Evolutionary conservation across 2,113 vertebrate genomes (phyloP).

Genomic region (Galemys pyrenaicus): DNA sequence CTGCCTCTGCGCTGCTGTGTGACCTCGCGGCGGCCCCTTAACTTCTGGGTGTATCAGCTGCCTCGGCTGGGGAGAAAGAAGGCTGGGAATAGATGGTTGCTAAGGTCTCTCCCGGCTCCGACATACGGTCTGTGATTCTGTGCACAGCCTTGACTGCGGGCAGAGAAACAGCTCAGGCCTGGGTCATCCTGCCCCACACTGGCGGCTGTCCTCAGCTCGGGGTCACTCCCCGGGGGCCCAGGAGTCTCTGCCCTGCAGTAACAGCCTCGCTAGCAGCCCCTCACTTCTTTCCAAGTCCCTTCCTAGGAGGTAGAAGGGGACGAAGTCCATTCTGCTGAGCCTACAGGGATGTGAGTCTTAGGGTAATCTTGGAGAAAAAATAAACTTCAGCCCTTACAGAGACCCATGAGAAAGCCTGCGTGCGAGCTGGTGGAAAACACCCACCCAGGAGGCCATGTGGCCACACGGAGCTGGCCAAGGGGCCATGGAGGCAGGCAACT

Average conservation of each 20-base stretch:
- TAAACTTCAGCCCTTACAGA: slow-evolving; percentile 62
- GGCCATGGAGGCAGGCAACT: slow-evolving; percentile 26
- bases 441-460: slow-evolving; percentile 20
- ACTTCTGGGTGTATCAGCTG: slow-evolving; percentile 59
- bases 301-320: slow-evolving; percentile 43
- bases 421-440: slow-evolving; percentile 60
- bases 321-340: slow-evolving; percentile 59
- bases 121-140: not conserved
- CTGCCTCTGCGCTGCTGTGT: not conserved
- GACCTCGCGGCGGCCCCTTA: slow-evolving; percentile 55
- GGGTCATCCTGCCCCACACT: slow-evolving; percentile 5
- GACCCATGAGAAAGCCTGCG: slow-evolving; percentile 50
- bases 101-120: not conserved
- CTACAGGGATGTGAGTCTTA: not conserved
- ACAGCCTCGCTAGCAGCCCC: not conserved
- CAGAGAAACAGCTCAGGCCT: not conserved
- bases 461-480: not conserved
- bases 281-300: not conserved
- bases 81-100: slow-evolving; percentile 8
- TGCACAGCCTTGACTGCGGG: slow-evolving; percentile 15
- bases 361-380: slow-evolving; percentile 67
- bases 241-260: not conserved
- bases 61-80: not conserved
- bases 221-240: not conserved
- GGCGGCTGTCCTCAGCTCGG: not conserved